A percentile compares a stretch with the other conserved stretches of the same genome.
Conservation (phyloP, 2,797 vertebrate species). For the Smutsia temminckii region DNA sequence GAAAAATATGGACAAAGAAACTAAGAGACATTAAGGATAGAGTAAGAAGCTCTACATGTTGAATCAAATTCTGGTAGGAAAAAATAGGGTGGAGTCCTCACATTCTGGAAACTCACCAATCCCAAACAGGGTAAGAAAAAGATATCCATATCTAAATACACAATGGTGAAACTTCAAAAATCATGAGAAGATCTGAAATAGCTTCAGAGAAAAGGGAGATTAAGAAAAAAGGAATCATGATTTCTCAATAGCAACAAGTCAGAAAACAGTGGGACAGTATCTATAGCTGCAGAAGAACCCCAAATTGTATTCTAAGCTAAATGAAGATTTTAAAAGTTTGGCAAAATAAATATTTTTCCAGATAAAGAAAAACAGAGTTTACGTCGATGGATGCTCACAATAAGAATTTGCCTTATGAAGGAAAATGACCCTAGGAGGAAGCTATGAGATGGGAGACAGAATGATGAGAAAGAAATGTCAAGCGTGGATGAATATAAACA, state of each 20-base stretch:
- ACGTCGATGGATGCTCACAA: background rate
- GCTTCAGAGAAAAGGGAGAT: background rate
- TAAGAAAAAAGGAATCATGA: background rate
- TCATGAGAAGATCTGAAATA: background rate
- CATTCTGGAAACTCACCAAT: background rate
- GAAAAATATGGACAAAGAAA: background rate
- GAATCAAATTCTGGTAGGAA: background rate
- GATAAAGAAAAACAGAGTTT: background rate
- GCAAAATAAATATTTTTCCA: background rate
- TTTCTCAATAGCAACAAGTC: background rate
- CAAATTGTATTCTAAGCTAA: background rate
- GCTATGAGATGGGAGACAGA: background rate
- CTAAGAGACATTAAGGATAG: background rate
- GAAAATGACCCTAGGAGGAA: background rate
- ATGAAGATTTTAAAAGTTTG: background rate
- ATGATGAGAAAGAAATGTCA: background rate
- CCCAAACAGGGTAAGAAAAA: background rate
- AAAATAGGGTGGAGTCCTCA: background rate
- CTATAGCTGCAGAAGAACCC: background rate
- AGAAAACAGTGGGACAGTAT: background rate
- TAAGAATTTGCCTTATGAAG: background rate
- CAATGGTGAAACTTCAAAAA: background rate
- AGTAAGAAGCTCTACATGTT: background rate
- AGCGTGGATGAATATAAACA: background rate
- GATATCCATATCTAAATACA: background rate